Percentiles rank a stretch among this genome's conserved stretches.
phyloP scores from a whole-genome alignment of 2,888 invertebrate species.

The Labia minor region DNA sequence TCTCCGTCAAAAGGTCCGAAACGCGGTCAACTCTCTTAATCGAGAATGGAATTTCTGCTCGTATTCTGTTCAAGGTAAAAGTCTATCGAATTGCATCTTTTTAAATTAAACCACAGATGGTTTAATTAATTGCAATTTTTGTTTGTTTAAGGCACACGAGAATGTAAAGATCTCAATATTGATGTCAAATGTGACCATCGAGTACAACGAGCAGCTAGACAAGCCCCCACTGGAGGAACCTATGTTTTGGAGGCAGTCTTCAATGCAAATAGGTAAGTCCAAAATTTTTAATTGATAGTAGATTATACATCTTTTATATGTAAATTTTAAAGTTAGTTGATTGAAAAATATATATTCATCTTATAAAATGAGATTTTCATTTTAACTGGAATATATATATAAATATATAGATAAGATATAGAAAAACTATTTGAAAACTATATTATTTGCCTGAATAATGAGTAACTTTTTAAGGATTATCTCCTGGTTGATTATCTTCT shows the following conservation, averaged over 20 bases:
- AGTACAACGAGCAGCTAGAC: slow-evolving; percentile 51
- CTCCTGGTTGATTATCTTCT: too few relatives aligned
- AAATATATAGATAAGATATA: too few relatives aligned
- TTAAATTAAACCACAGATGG: background rate
- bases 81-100: too few relatives aligned
- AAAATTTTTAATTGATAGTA: slow-evolving; percentile 15
- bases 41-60: slow-evolving; percentile 96
- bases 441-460: too few relatives aligned
- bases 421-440: too few relatives aligned
- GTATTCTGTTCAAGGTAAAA: slow-evolving; percentile 69
- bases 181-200: slow-evolving; percentile 86
- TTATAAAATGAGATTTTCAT: too few relatives aligned
- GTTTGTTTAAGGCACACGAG: slow-evolving; percentile 51
- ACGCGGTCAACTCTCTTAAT: slow-evolving; percentile 81
- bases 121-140: background rate
- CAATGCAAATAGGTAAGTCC: slow-evolving; percentile 74
- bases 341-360: too few relatives aligned
- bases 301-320: background rate
- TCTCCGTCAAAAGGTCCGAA: slow-evolving; percentile 74
- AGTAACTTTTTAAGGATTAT: too few relatives aligned
- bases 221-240: slow-evolving; percentile 53
- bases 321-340: background rate
- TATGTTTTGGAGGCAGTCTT: slow-evolving; percentile 73
- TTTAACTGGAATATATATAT: too few relatives aligned
- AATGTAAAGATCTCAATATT: slow-evolving; percentile 82